These are phyloP conservation scores for Zaprionus kolodkinae DNA, from an alignment of 1,140 invertebrate species.

Conservation along the genomic window DNA sequence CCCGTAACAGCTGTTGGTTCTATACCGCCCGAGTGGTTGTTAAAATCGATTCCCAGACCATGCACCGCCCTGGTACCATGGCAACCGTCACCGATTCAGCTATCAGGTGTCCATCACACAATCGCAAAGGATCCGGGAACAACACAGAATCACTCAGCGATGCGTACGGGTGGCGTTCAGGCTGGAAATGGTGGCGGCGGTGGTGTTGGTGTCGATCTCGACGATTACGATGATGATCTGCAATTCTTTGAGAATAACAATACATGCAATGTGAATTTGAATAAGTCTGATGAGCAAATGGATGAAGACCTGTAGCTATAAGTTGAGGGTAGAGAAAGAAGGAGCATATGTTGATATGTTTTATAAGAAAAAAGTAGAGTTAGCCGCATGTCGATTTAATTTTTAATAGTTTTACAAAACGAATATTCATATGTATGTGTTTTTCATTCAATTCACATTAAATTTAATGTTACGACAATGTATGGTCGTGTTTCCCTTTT, in stretches of 20 bases:
- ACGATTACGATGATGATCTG: conserved; percentile 76
- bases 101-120: conserved; percentile 72
- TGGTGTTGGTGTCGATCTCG: conserved; percentile 47
- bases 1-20: conserved; percentile 70
- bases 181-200: not conserved
- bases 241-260: conserved; percentile 80
- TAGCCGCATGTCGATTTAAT: conserved; percentile 34
- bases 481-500: too few relatives aligned
- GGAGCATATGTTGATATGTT: conserved; percentile 24
- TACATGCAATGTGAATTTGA: conserved; percentile 79
- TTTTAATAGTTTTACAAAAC: conserved; percentile 34
- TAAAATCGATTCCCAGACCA: conserved; percentile 87
- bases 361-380: conserved; percentile 26
- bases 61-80: conserved; percentile 91
- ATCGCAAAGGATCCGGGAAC: not conserved
- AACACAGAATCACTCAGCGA: not conserved
- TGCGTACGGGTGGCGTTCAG: not conserved
- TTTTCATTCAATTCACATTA: conserved; percentile 34
- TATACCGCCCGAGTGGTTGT: conserved; percentile 69
- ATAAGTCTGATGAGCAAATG: conserved; percentile 81
- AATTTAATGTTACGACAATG: conserved; percentile 24
- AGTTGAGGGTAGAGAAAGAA: not conserved
- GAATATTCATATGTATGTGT: conserved; percentile 36
- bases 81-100: conserved; percentile 88
- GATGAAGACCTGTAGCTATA: conserved; percentile 75